Percentiles rank a stretch among this genome's conserved stretches.
phyloP scores from a whole-genome alignment of 2,888 invertebrate species.

The Acronicta leporina region DNA sequence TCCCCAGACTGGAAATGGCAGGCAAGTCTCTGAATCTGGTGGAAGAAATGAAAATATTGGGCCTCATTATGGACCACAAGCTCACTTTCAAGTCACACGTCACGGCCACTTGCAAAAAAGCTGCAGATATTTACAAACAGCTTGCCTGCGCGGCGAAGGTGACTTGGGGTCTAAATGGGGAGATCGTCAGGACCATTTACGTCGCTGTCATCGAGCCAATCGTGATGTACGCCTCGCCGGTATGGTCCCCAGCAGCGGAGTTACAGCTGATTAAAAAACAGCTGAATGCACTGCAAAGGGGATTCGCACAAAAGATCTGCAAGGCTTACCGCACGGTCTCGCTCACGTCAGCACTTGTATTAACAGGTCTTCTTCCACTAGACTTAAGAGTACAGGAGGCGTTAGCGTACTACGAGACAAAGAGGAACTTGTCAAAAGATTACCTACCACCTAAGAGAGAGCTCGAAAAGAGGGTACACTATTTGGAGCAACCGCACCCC shows the following conservation, averaged over 20 bases:
- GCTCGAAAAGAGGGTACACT: no score
- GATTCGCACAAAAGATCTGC: conserved; percentile 9
- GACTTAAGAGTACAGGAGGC: conserved; percentile 1
- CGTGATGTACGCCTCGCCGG: conserved; percentile 2
- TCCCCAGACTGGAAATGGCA: not conserved
- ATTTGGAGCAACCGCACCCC: no score
- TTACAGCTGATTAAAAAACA: not conserved
- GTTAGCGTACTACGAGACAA: no score
- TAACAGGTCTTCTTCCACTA: conserved; percentile 7
- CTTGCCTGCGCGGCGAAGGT: conserved; percentile 2
- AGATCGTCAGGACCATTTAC: conserved; percentile 1
- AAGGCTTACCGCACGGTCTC: conserved; percentile 10
- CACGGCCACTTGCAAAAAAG: not conserved
- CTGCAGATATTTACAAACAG: conserved; percentile 3
- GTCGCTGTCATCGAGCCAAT: conserved; percentile 11
- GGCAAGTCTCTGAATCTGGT: not conserved
- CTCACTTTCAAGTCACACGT: conserved; percentile 2
- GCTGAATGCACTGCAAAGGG: conserved; percentile 3
- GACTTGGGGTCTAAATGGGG: conserved; percentile 3
- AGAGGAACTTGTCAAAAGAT: not conserved
- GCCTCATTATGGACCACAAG: not conserved
- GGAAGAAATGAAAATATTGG: not conserved
- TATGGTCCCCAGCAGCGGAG: conserved; percentile 2
- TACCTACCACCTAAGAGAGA: not conserved
- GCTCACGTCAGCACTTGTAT: conserved; percentile 7